phyloP scores from a whole-genome alignment of 2,797 vertebrate species.

The Lindbergichthys nudifrons region DNA sequence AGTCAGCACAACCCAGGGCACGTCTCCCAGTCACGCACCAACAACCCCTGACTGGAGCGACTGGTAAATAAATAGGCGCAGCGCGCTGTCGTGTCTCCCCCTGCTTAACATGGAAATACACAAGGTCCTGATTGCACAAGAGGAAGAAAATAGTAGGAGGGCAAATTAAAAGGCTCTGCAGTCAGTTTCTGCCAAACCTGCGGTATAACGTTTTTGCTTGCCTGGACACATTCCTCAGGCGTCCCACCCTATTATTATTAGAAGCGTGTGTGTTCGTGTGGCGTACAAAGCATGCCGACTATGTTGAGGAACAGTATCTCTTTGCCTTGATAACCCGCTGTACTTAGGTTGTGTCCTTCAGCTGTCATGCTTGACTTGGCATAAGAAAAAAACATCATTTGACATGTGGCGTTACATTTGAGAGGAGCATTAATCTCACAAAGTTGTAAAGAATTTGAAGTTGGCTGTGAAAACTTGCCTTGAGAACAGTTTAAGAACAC shows the following conservation, averaged over 20 bases:
- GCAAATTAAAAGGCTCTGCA: slow-evolving; percentile 72
- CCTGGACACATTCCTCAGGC: slow-evolving; percentile 81
- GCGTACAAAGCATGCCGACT: slow-evolving; percentile 49
- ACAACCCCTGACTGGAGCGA: slow-evolving; percentile 60
- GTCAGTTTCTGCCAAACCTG: slow-evolving; percentile 69
- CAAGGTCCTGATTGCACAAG: slow-evolving; percentile 67
- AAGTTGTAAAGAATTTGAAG: slow-evolving; percentile 52
- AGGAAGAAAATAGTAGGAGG: slow-evolving; percentile 55
- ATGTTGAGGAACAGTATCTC: slow-evolving; percentile 55
- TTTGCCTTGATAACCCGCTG: slow-evolving; percentile 44
- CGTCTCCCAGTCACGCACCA: slow-evolving; percentile 71
- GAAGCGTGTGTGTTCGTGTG: slow-evolving; percentile 53
- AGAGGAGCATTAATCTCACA: slow-evolving; percentile 36
- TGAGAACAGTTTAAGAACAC: slow-evolving; percentile 38
- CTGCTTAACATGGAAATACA: slow-evolving; percentile 64
- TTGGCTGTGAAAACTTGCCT: slow-evolving; percentile 27
- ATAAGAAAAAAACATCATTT: slow-evolving; percentile 52
- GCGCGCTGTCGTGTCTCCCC: slow-evolving; percentile 65
- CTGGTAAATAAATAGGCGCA: slow-evolving; percentile 70
- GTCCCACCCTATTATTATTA: slow-evolving; percentile 83
- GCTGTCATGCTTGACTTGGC: slow-evolving; percentile 53
- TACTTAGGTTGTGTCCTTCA: slow-evolving; percentile 50
- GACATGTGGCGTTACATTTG: slow-evolving; percentile 54
- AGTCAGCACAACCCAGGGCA: slow-evolving; percentile 66
- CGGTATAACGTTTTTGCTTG: slow-evolving; percentile 77